Conservation (phyloP, 2,888 invertebrate species). For the Boloria euphrosyne region DNA sequence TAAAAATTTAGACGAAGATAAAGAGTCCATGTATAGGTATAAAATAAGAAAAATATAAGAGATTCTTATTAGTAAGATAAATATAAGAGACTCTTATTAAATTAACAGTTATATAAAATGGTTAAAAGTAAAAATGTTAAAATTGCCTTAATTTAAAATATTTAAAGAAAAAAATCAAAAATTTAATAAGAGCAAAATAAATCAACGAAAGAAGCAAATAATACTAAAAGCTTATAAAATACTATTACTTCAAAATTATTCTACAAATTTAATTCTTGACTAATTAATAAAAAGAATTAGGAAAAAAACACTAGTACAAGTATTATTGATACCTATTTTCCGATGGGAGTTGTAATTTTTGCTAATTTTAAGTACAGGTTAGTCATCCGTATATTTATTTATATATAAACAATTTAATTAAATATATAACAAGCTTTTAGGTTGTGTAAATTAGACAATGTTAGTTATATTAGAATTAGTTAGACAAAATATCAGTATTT, state of each 20-base stretch:
- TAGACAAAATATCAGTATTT: constrained; percentile 7
- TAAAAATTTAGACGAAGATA: too few species aligned
- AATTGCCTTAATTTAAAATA: too few species aligned
- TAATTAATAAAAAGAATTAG: background rate
- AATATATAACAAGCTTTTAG: constrained; percentile 35
- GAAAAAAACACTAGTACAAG: background rate
- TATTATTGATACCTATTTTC: constrained; percentile 2
- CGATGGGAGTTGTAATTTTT: background rate
- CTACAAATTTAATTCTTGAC: constrained; percentile 1
- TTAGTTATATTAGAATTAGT: constrained; percentile 21
- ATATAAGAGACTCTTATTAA: too few species aligned
- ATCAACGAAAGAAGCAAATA: too few species aligned
- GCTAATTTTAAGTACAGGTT: background rate
- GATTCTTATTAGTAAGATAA: too few species aligned
- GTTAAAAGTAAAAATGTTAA: too few species aligned
- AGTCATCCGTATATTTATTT: constrained; percentile 6
- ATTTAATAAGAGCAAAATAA: too few species aligned
- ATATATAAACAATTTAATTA: background rate
- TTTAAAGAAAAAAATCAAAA: too few species aligned
- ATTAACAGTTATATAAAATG: too few species aligned
- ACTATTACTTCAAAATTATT: background rate
- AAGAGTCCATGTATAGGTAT: too few species aligned
- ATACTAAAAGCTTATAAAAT: background rate
- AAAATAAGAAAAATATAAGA: too few species aligned
- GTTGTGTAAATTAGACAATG: constrained; percentile 39